phyloP scores from a whole-genome alignment of 2,797 vertebrate genomes.

The Microtus obscurus region DNA sequence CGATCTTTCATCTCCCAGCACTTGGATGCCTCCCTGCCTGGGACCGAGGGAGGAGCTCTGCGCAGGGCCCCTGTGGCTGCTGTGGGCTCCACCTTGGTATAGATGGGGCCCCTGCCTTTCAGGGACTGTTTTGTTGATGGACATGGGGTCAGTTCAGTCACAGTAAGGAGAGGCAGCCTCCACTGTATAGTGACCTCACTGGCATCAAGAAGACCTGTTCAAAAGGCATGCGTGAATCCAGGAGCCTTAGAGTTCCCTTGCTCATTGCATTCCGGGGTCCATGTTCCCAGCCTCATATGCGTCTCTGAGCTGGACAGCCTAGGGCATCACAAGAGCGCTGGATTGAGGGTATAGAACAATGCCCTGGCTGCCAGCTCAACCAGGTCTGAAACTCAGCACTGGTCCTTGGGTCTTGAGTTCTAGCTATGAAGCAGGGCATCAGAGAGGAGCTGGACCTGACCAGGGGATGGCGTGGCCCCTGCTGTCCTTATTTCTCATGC shows the following conservation, averaged over 20 bases:
- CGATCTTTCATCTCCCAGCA: constrained; percentile 30
- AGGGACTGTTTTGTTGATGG: not conserved
- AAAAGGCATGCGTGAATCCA: fast-evolving
- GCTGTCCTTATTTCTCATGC: not conserved
- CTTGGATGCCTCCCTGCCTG: not conserved
- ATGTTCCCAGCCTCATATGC: not conserved
- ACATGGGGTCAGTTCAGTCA: not conserved
- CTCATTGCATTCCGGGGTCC: not conserved
- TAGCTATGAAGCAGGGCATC: not conserved
- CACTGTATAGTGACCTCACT: not conserved
- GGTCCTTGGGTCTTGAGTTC: not conserved
- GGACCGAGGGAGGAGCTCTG: not conserved
- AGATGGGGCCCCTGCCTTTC: not conserved
- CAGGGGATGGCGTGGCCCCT: too few relatives aligned
- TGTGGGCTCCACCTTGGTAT: fast-evolving
- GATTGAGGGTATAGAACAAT: not conserved
- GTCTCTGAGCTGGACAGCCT: not conserved
- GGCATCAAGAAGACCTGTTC: not conserved
- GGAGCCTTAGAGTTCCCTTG: not conserved
- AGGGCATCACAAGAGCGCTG: fast-evolving
- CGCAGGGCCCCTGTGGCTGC: not conserved
- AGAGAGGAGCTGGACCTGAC: not conserved
- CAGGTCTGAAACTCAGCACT: not conserved
- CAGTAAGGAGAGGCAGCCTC: not conserved
- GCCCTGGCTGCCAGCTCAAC: not conserved